Evolutionary conservation across 1,140 invertebrate species (phyloP), one percentile per base, ranked within the genome.

Genomic region (Drosophila tani): DNA sequence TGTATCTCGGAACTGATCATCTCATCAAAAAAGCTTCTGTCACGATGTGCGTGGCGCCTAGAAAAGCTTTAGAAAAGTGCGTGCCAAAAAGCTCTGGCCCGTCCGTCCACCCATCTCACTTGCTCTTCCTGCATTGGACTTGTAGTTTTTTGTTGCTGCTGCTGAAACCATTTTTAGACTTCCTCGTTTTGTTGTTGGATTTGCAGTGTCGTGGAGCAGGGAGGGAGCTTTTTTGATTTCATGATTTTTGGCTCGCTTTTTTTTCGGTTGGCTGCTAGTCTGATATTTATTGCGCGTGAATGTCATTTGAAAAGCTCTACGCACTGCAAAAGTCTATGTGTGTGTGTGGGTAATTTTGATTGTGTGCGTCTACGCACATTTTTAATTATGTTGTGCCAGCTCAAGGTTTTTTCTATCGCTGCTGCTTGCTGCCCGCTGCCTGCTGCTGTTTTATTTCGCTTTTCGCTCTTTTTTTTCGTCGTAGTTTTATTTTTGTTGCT

Each of bases 311-410:
- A 90, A 88, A 91, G 84, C 84, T 91, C 83, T 75, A 57, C 80
- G 73, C 57, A 75, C 84, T 80, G 83, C 81, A 87, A 86, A 82
- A 56, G 81, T 70, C 19, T 59, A 2, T 17, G 3, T 19, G 15
- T 46, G 29, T 49, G 15, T 66, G n/a, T 53, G 35, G 17, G 32
- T 66, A 19, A 76, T 45, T 64, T 14, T 65, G 47, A 41, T 27
- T 24, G 81, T 73, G 75, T 79, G 75, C 40, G 81, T 81, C 63
- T 90, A 88, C 85, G 85, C 85, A 88, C 85, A 88, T 88, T 88
- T 88, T 88, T 88, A 88, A 88, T 88, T 90, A 88, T 88, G 85
- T 85, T 88, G 85, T 85, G 85, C 81, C 75, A 90, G 81, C 86
- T 85, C 79, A 85, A 90, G 86, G 82, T 91, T 90, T 87, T 90